These are phyloP conservation scores for Mormyrops boulengeri DNA, from an alignment of 2,797 vertebrate species.

Conservation along the genomic window DNA sequence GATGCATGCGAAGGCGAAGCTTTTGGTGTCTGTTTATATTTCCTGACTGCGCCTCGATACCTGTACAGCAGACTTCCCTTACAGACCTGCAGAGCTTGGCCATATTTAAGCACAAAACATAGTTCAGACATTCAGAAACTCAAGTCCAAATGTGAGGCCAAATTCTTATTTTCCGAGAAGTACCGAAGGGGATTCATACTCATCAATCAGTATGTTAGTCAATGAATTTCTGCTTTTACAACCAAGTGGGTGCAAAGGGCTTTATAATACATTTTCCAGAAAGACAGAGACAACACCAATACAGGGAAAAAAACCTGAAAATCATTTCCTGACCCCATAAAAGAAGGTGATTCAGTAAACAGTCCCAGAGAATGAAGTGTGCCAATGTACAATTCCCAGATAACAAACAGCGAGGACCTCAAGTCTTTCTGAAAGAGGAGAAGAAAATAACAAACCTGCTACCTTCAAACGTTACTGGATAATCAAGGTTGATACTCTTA, in stretches of 20 bases:
- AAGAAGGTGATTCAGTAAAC: constrained; percentile 4
- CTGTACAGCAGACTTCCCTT: neutral
- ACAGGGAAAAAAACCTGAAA: neutral
- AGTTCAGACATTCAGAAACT: neutral
- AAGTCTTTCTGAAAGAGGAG: neutral
- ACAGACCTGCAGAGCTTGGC: neutral
- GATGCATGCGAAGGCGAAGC: neutral
- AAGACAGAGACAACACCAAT: constrained; percentile 1
- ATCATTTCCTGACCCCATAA: neutral
- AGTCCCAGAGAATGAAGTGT: neutral
- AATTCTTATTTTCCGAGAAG: neutral
- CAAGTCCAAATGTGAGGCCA: neutral
- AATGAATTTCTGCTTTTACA: constrained; percentile 1
- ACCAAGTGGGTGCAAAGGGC: neutral
- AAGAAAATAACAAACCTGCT: neutral
- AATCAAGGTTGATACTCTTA: neutral
- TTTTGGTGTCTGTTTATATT: constrained; percentile 4
- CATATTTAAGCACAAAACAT: neutral
- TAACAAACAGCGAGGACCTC: neutral
- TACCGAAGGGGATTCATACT: neutral
- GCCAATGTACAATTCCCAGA: neutral
- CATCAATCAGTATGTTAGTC: neutral
- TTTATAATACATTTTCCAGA: neutral
- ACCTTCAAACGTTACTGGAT: neutral
- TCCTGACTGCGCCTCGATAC: neutral